Base-by-base conservation (phyloP, 2,888 invertebrate species). In the Perdita meconis region DNA sequence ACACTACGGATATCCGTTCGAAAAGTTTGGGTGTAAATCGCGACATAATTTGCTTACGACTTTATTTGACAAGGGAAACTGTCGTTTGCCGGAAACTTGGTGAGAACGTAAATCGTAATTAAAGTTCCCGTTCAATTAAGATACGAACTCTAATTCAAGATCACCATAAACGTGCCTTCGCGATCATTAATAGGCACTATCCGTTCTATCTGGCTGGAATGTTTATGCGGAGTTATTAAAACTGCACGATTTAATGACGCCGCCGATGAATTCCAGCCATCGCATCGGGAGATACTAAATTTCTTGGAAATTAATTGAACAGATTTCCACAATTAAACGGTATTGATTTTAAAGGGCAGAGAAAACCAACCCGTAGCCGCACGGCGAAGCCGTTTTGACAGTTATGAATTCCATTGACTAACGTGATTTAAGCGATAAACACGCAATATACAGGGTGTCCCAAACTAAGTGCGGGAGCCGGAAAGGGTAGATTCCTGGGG, bases 71-170 rank as follows among this genome's bases (percentile, higher is more conserved):
- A 38, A 8, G 63, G 34, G 70, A 55, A 63, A 60, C 57, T 57
- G n/a, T 47, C 51, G 13, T 10, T n/a, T 10, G 34, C 3, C 8
- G n/a, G 77, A 66, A 78, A 78, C 77, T 78, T 76, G 12, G 40
- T 34, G 8, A 6, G 77, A 42, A 51, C 77, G 69, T 78, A 78
- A 78, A 76, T 78, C 64, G 69, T 78, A 69, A 78, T 78, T 78
- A 78, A 69, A 76, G 69, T 69, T 69, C 55, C 47, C 47, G 77
- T 77, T 78, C 77, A 60, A 78, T 78, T 78, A 78, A 78, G 77
- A 77, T 56, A 34, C 77, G 22, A 53, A 36, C 53, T 67, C 69
- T 78, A 69, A 76, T 78, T 78, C 77, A 78, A 78, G 77, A 78
- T 78, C 77, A 76, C 77, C 64, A 76, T 78, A 60, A 76, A 76